Percentiles rank a stretch among this genome's conserved stretches.
Evolutionary conservation across 2,888 invertebrate genomes (phyloP).

Genomic region (Netelia melanura): DNA sequence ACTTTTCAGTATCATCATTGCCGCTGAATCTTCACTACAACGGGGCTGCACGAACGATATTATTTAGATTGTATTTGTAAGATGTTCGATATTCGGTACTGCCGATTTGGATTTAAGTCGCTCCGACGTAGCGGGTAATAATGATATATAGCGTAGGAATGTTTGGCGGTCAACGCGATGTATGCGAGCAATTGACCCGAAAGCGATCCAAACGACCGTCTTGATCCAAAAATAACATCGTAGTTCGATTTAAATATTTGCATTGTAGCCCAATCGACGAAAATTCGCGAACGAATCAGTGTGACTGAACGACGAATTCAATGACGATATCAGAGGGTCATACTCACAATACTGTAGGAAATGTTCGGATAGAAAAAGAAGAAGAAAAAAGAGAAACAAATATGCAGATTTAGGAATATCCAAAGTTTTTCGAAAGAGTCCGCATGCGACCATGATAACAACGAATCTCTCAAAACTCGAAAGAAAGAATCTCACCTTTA

Average conservation of each 20-base stretch:
- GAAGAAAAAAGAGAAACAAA: background rate
- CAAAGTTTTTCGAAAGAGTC: constrained; percentile 22
- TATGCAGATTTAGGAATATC: constrained; percentile 23
- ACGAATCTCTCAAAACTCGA: constrained; percentile 48
- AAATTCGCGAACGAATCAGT: constrained; percentile 23
- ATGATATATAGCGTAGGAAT: background rate
- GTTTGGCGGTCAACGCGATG: background rate
- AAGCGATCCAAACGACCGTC: background rate
- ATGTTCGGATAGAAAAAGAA: background rate
- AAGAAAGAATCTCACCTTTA: constrained; percentile 40
- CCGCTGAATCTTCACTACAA: constrained; percentile 53
- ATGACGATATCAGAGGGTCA: background rate
- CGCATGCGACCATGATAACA: constrained; percentile 20
- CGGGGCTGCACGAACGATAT: constrained; percentile 51
- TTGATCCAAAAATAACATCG: constrained; percentile 17
- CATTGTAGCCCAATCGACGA: constrained; percentile 2
- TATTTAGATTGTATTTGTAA: constrained; percentile 53
- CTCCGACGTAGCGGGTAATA: constrained; percentile 29
- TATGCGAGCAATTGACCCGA: constrained; percentile 5
- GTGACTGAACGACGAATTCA: constrained; percentile 16
- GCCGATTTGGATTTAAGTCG: constrained; percentile 23
- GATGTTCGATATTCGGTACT: constrained; percentile 27
- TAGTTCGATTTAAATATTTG: constrained; percentile 37
- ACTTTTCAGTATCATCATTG: constrained; percentile 69
- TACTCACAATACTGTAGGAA: constrained; percentile 1